phyloP scores from a whole-genome alignment of 2,888 invertebrate species.

The Piscicola geometra region DNA sequence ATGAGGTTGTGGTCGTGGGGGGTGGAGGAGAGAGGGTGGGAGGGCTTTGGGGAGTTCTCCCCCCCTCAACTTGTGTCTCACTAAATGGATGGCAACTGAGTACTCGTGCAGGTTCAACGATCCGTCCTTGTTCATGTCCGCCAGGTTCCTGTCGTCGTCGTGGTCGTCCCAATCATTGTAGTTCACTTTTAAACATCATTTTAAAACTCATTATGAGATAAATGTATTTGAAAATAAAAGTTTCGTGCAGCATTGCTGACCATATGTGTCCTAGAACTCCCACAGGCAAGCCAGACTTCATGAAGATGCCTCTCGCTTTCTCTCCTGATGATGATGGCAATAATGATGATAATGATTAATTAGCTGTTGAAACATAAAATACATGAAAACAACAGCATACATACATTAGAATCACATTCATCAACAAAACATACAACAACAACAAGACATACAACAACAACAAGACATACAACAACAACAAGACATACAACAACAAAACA shows the following conservation, averaged over 20 bases:
- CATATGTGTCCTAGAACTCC: slow-evolving; percentile 55
- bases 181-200: neutral
- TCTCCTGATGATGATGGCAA: no score
- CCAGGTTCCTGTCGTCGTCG: slow-evolving; percentile 49
- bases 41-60: slow-evolving; percentile 81
- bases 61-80: slow-evolving; percentile 75
- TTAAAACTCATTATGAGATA: no score
- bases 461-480: no score
- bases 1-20: slow-evolving; percentile 7
- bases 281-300: slow-evolving; percentile 54
- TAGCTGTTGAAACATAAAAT: no score
- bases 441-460: no score
- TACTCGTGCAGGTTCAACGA: slow-evolving; percentile 56
- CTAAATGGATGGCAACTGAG: slow-evolving; percentile 56
- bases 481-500: no score
- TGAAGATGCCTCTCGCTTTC: slow-evolving; percentile 54
- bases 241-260: no score
- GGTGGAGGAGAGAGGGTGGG: slow-evolving; percentile 63
- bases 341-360: no score
- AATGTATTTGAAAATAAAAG: no score
- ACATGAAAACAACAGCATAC: no score
- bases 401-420: no score
- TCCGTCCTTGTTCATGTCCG: slow-evolving; percentile 56
- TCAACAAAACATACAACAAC: no score
- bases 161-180: neutral